These are phyloP conservation scores for Podarcis muralis DNA, from an alignment of 2,113 vertebrate species.

Conservation along the genomic window DNA sequence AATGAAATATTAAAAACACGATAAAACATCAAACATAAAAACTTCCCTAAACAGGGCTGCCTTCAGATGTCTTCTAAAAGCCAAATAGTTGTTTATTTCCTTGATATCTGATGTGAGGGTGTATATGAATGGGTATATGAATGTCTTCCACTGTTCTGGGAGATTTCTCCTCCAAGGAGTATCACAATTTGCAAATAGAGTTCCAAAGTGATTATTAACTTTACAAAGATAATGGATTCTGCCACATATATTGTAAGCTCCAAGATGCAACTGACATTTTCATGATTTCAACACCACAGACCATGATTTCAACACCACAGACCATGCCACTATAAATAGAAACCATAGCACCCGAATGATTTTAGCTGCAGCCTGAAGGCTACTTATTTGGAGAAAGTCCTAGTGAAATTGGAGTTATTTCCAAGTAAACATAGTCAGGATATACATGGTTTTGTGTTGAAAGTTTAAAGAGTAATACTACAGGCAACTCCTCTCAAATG, in stretches of 20 bases:
- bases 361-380: not conserved
- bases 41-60: too few species aligned
- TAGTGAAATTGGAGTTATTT: not conserved
- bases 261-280: not conserved
- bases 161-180: too few species aligned
- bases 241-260: not conserved
- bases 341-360: not conserved
- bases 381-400: not conserved
- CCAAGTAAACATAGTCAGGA: not conserved
- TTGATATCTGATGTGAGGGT: too few species aligned
- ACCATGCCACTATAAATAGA: not conserved
- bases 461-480: not conserved
- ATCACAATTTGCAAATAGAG: not conserved
- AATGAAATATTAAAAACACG: too few species aligned
- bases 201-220: not conserved
- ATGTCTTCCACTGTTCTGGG: too few species aligned
- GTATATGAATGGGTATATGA: too few species aligned
- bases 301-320: not conserved
- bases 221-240: not conserved
- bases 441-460: fast-evolving
- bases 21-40: too few species aligned
- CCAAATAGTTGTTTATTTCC: too few species aligned
- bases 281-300: not conserved
- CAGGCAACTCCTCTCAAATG: not conserved
- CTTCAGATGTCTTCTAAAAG: too few species aligned